These are phyloP conservation scores for Oostethus manadensis DNA, from an alignment of 2,113 vertebrate genomes.

Conservation along the genomic window DNA sequence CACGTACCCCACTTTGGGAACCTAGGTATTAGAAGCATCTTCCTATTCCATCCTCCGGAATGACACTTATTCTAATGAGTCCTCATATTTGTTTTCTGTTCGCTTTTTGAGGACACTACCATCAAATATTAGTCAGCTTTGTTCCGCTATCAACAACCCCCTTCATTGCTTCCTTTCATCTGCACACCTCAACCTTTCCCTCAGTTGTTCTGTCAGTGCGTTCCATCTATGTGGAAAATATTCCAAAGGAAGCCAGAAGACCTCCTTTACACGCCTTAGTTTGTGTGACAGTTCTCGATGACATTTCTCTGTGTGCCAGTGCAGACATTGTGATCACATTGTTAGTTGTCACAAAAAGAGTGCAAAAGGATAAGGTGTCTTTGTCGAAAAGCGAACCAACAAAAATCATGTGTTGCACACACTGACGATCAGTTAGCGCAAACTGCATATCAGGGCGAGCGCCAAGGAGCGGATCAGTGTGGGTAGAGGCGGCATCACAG, in stretches of 20 bases:
- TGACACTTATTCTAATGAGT: slow-evolving; percentile 8
- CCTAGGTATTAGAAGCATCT: slow-evolving; percentile 28
- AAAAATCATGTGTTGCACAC: not conserved
- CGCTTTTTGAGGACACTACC: slow-evolving; percentile 16
- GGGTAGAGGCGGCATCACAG: slow-evolving; percentile 50
- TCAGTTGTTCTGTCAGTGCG: slow-evolving; percentile 25
- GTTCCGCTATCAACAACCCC: slow-evolving; percentile 27
- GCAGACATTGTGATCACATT: slow-evolving; percentile 18
- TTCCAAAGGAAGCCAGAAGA: not conserved
- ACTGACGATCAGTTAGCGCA: slow-evolving; percentile 8
- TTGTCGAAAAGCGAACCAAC: not conserved
- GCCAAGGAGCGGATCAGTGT: slow-evolving; percentile 26
- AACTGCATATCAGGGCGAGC: slow-evolving; percentile 17
- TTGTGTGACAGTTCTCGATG: slow-evolving; percentile 35
- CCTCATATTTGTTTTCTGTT: not conserved
- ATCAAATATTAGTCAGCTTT: slow-evolving; percentile 27
- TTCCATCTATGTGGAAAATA: slow-evolving; percentile 13
- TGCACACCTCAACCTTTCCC: slow-evolving; percentile 16
- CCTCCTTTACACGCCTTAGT: slow-evolving; percentile 31
- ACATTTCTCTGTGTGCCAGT: not conserved
- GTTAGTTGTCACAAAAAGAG: slow-evolving; percentile 19
- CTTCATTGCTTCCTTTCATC: slow-evolving; percentile 28
- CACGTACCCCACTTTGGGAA: too few species aligned
- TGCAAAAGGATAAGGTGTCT: slow-evolving; percentile 6
- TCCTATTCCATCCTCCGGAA: not conserved